phyloP scores from a whole-genome alignment of 1,140 invertebrate species.

The Globodera ellingtonae region DNA sequence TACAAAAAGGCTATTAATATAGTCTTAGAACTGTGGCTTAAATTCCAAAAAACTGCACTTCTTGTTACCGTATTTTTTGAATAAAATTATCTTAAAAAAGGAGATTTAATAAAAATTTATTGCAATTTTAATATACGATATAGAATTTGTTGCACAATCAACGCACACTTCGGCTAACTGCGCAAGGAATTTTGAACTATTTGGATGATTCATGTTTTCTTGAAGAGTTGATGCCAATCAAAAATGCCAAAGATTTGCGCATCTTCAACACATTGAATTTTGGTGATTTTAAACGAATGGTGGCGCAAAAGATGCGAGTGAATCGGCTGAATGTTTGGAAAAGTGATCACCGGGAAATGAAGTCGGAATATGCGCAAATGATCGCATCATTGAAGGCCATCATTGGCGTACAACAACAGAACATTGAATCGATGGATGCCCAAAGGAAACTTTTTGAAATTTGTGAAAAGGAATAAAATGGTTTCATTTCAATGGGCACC shows the following conservation, averaged over 20 bases:
- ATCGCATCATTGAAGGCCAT: neutral
- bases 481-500: neutral
- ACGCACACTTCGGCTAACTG: neutral
- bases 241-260: neutral
- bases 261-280: neutral
- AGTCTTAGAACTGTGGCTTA: neutral
- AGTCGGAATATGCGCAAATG: neutral
- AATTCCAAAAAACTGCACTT: neutral
- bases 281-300: neutral
- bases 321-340: neutral
- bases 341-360: neutral
- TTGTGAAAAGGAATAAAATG: neutral
- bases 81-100: too few species aligned
- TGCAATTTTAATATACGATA: neutral
- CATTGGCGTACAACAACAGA: neutral
- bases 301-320: neutral
- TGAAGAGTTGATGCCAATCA: neutral
- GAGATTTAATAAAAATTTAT: too few species aligned
- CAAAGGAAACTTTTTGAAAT: neutral
- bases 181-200: neutral
- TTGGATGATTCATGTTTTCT: neutral
- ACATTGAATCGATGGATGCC: neutral
- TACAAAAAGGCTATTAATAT: neutral
- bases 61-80: neutral
- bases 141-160: neutral